phyloP scores from a whole-genome alignment of 2,888 invertebrate genomes.

The Anoncus sp. region DNA sequence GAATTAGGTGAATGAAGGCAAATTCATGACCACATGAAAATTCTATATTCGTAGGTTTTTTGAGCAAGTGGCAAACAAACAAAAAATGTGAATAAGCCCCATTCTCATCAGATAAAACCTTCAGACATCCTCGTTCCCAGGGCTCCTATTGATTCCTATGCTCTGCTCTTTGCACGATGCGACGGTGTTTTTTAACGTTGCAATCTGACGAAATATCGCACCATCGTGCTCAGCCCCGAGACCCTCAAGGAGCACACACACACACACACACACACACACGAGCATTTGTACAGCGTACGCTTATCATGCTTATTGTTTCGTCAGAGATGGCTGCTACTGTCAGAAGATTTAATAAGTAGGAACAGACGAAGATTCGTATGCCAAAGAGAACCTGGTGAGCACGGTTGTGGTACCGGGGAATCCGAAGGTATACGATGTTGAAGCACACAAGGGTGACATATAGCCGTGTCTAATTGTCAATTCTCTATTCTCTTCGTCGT shows the following conservation, averaged over 20 bases:
- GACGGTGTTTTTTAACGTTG: conserved; percentile 25
- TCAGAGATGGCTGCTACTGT: conserved; percentile 7
- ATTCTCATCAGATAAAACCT: background rate
- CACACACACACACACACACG: background rate
- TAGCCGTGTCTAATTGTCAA: conserved; percentile 47
- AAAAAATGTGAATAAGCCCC: too few species aligned
- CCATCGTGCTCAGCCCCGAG: background rate
- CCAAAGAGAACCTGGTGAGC: conserved; percentile 24
- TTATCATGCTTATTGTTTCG: conserved; percentile 24
- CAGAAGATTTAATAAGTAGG: conserved; percentile 39
- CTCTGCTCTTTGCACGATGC: background rate
- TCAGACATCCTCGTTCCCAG: background rate
- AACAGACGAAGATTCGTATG: conserved; percentile 40
- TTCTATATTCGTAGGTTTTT: too few species aligned
- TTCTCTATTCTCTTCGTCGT: conserved; percentile 28
- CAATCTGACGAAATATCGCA: conserved; percentile 29
- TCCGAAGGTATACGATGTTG: conserved; percentile 16
- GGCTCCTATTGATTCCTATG: background rate
- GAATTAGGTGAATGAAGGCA: too few species aligned
- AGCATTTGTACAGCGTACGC: conserved; percentile 21
- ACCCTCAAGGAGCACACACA: background rate
- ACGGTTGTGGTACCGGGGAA: conserved; percentile 6
- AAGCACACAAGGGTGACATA: conserved; percentile 32
- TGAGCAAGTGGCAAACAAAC: too few species aligned
- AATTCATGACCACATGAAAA: too few species aligned